Evolutionary conservation across 1,140 invertebrate genomes (phyloP).

Genomic region (Macrobrachium rosenbergii): DNA sequence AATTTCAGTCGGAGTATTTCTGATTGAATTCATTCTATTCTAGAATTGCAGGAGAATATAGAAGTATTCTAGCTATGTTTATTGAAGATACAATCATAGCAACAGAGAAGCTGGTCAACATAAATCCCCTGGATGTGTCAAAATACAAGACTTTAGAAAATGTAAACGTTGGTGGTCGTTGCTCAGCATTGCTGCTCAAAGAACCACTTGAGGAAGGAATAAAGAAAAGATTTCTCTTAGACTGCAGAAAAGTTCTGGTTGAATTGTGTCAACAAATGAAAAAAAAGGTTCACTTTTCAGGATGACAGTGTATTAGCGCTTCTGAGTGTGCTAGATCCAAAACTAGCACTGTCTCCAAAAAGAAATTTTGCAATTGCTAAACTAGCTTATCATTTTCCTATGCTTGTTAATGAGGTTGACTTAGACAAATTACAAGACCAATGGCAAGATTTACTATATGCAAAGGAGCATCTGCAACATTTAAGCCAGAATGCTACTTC

Average conservation of each 20-base stretch:
- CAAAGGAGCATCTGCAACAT: conserved; percentile 17
- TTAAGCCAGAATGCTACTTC: background rate
- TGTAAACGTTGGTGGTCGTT: too few relatives aligned
- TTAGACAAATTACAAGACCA: conserved; percentile 26
- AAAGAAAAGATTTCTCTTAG: too few relatives aligned
- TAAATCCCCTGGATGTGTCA: background rate
- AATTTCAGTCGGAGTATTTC: conserved; percentile 30
- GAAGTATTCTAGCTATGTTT: conserved; percentile 15
- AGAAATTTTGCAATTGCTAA: background rate
- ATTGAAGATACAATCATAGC: conserved; percentile 12
- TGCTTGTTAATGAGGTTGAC: conserved; percentile 12
- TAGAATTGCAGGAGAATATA: conserved; percentile 14
- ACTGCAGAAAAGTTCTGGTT: too few relatives aligned
- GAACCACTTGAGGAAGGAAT: too few relatives aligned
- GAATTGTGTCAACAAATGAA: too few relatives aligned
- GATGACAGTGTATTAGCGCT: too few relatives aligned
- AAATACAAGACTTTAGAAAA: background rate
- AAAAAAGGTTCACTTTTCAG: too few relatives aligned
- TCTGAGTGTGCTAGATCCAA: background rate
- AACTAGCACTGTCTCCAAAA: background rate
- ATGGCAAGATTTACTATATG: conserved; percentile 9
- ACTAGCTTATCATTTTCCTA: conserved; percentile 6
- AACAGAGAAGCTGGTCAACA: conserved; percentile 1
- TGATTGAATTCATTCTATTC: conserved; percentile 6
- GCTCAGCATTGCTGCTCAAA: too few relatives aligned